phyloP scores from a whole-genome alignment of 23 tunicate genomes.

The Phallusia fumigata region DNA sequence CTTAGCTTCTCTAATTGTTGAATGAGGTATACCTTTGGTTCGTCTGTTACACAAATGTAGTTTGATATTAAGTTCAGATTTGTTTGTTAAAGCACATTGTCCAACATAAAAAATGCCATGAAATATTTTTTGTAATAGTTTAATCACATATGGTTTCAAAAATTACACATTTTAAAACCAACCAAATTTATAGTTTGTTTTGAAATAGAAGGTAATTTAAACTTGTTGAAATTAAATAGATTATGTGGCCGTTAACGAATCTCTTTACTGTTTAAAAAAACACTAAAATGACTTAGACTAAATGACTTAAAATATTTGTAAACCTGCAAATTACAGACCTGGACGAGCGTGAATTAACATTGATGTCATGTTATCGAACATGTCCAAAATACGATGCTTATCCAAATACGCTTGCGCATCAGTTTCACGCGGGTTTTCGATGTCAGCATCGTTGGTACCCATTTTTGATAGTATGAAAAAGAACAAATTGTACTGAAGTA shows the following conservation, averaged over 20 bases:
- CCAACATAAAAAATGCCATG: no score
- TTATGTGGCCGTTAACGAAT: background rate
- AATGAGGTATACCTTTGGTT: slow-evolving; percentile 65
- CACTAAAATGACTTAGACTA: background rate
- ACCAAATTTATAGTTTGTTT: no score
- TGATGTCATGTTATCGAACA: slow-evolving; percentile 81
- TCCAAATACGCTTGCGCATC: slow-evolving; percentile 65
- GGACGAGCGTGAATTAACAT: slow-evolving; percentile 68
- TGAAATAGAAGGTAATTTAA: no score
- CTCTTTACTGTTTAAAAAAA: background rate
- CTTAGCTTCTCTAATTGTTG: slow-evolving; percentile 78
- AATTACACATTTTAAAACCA: no score
- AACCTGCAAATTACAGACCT: background rate
- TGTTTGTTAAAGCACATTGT: background rate
- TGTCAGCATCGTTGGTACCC: background rate
- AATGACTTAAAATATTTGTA: background rate
- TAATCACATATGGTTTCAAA: no score
- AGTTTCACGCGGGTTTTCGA: slow-evolving; percentile 55
- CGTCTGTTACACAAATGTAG: slow-evolving; percentile 33
- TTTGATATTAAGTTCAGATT: background rate
- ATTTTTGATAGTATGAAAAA: background rate
- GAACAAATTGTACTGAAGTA: no score
- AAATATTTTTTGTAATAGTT: no score
- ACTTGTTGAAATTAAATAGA: no score
- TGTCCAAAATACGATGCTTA: slow-evolving; percentile 49